These are phyloP conservation scores for Phalacrocorax pelagicus DNA, from an alignment of 2,113 vertebrate species.

Conservation along the genomic window DNA sequence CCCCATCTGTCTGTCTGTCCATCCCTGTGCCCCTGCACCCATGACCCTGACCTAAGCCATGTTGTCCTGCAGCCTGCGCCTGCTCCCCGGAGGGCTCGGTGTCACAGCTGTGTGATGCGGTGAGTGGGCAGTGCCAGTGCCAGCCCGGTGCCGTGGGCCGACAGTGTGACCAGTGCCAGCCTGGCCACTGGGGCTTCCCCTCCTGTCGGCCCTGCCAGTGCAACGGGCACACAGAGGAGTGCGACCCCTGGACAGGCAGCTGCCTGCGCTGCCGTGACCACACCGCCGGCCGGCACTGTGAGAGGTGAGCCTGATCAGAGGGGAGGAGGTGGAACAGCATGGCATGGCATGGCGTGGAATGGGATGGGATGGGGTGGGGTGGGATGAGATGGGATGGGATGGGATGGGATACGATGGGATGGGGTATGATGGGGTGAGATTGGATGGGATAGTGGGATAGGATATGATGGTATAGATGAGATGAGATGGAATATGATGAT, in stretches of 20 bases:
- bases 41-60: background rate
- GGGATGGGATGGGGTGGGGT: background rate
- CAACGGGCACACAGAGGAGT: slow-evolving; percentile 85
- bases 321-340: background rate
- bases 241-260: slow-evolving; percentile 79
- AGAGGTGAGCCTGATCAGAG: slow-evolving; percentile 66
- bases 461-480: background rate
- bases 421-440: background rate
- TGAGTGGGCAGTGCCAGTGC: slow-evolving; percentile 83
- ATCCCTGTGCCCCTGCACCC: background rate
- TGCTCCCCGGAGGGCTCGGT: slow-evolving; percentile 79
- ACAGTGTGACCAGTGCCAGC: slow-evolving; percentile 84
- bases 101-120: slow-evolving; percentile 76
- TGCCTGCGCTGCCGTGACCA: slow-evolving; percentile 87
- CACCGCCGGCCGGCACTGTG: slow-evolving; percentile 71
- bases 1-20: background rate
- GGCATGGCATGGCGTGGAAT: background rate
- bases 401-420: background rate
- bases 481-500: background rate
- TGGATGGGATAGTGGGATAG: background rate
- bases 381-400: background rate
- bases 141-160: slow-evolving; percentile 63
- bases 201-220: slow-evolving; percentile 87
- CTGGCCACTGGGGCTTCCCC: slow-evolving; percentile 93
- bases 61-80: slow-evolving; percentile 71